A percentile compares a stretch with the other conserved stretches of the same genome.
phyloP scores from a whole-genome alignment of 2,113 vertebrate genomes.

The Rhinoptilus africanus region DNA sequence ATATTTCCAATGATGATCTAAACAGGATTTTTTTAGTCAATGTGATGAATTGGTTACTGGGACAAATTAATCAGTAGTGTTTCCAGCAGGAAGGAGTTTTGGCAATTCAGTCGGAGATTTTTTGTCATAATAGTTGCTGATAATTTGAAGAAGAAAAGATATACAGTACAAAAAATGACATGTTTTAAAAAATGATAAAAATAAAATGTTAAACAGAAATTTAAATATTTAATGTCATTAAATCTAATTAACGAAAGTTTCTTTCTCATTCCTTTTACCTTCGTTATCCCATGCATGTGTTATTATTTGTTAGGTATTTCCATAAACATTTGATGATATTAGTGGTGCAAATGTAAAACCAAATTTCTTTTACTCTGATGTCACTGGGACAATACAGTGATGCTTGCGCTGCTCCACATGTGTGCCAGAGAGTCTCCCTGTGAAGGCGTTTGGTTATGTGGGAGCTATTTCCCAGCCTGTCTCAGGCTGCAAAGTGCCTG shows the following conservation, averaged over 20 bases:
- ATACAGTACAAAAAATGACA: not conserved
- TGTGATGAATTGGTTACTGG: not conserved
- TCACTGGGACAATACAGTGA: not conserved
- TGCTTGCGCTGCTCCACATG: not conserved
- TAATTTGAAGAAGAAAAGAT: not conserved
- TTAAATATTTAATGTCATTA: not conserved
- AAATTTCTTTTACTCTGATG: not conserved
- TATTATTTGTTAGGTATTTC: not conserved
- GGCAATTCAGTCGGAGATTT: not conserved
- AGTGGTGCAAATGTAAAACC: not conserved
- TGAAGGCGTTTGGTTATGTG: not conserved
- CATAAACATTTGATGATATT: not conserved
- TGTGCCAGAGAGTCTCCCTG: not conserved
- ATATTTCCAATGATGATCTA: constrained; percentile 7
- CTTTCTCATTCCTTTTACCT: not conserved
- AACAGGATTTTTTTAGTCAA: constrained; percentile 34
- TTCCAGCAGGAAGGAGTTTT: not conserved
- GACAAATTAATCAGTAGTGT: constrained; percentile 9
- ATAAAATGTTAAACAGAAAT: not conserved
- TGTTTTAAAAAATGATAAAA: not conserved
- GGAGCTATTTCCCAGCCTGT: not conserved
- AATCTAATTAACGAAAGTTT: not conserved
- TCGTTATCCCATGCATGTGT: not conserved
- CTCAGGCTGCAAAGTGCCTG: not conserved
- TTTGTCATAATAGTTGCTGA: not conserved